Base-by-base conservation (phyloP, 2,888 invertebrate genomes). In the Hybos culiciformis region DNA sequence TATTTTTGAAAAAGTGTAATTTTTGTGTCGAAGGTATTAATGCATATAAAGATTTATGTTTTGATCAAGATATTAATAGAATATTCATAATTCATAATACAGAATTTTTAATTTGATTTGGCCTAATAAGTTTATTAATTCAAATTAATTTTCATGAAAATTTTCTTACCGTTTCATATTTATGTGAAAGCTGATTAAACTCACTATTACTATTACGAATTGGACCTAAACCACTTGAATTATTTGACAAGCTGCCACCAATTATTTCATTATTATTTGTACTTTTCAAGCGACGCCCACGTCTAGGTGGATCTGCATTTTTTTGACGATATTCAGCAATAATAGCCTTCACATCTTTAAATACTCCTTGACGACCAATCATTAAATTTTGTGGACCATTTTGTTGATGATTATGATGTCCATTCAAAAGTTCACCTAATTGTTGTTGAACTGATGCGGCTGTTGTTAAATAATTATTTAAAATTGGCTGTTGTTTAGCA, bases 301-400 rank as follows among this genome's bases (percentile, higher is more conserved):
- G 71, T 51, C 81, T 65, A 0, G 83, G 83, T 5, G 76, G 68
- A 50, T 85, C 83, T 0, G 83, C 82, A 63, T 84, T 82, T 50
- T 80, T 70, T 49, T 81, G 79, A 50, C 83, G 73, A 56, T 83
- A 83, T 58, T 85, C 85, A 1, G 83, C 84, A 55, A 84, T 83
- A 43, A 86, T 82, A 5, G 83, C 81, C 58, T 83, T 78, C 0
- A 86, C 85, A 59, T 87, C 84, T 46, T 84, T 75, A n/a, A 81
- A 80, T 1, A 82, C 78, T 0, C 83, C 80, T 56, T 83, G 83
- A 1, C 80, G 70, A 1, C 82, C 82, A 66, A 71, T 46, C 50
- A 52, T 53, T 12, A 51, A 43, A 19, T 48, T 43, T 32, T 48
- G 48, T 8, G 41, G 40, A n/a, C 29, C 38, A 36, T 44, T 42